These are phyloP conservation scores for Oligia strigilis DNA, from an alignment of 2,888 invertebrate genomes.

Conservation along the genomic window DNA sequence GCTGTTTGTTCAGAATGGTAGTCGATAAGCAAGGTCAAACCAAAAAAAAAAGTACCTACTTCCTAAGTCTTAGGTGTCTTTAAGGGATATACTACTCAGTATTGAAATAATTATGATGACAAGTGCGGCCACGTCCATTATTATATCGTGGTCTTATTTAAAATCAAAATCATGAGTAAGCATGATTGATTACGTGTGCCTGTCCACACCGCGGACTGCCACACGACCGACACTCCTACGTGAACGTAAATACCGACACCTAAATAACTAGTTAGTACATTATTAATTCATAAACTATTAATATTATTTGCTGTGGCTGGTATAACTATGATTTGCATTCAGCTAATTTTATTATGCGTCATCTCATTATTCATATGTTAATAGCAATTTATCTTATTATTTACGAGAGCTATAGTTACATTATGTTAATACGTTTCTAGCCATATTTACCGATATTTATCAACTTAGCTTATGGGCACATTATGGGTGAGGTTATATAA, in stretches of 20 bases:
- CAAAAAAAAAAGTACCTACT: not conserved
- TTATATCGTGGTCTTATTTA: constrained; percentile 39
- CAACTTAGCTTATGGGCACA: not conserved
- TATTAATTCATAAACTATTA: constrained; percentile 24
- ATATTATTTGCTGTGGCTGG: constrained; percentile 11
- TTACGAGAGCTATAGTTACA: constrained; percentile 4
- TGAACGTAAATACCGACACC: constrained; percentile 19
- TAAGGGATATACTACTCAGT: not conserved
- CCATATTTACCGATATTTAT: constrained; percentile 10
- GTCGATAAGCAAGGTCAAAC: not conserved
- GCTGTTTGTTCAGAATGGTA: constrained; percentile 1
- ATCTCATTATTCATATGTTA: not conserved
- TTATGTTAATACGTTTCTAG: not conserved
- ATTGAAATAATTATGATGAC: constrained; percentile 41
- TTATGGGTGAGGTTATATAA: not conserved
- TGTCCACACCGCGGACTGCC: constrained; percentile 14
- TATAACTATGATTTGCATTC: constrained; percentile 5
- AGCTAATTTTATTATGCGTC: not conserved
- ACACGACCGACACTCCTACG: constrained; percentile 29
- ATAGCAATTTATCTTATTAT: constrained; percentile 6
- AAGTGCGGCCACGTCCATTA: constrained; percentile 12
- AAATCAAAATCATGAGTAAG: constrained; percentile 52
- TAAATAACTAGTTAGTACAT: constrained; percentile 11
- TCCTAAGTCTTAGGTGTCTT: not conserved
- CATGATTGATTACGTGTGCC: constrained; percentile 46